Conservation (phyloP, 2,888 invertebrate species). For the Dasypolia templi region DNA sequence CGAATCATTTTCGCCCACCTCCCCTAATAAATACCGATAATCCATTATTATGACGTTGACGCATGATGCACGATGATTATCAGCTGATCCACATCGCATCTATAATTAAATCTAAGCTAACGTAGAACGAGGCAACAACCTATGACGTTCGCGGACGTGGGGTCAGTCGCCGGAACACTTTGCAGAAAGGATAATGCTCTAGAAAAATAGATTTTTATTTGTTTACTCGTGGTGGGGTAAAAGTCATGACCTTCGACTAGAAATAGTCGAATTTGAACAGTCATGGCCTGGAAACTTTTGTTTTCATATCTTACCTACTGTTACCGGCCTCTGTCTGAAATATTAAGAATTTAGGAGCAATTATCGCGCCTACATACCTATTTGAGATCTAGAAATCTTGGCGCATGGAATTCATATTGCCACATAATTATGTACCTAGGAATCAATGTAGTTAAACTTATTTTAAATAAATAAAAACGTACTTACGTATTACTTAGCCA, state of each 20-base stretch:
- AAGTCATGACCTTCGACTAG: slow-evolving; percentile 39
- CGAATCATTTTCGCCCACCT: background rate
- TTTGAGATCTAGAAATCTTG: too few relatives aligned
- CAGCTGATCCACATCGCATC: slow-evolving; percentile 42
- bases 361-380: too few relatives aligned
- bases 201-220: slow-evolving; percentile 23
- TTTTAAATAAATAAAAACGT: too few relatives aligned
- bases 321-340: background rate
- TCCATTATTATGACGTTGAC: slow-evolving; percentile 43
- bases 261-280: background rate
- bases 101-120: slow-evolving; percentile 41
- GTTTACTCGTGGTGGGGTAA: background rate
- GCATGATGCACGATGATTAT: slow-evolving; percentile 34
- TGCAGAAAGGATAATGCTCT: slow-evolving; percentile 24
- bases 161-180: slow-evolving; percentile 51
- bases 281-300: background rate
- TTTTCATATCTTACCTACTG: background rate
- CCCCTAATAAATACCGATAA: background rate
- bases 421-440: too few relatives aligned
- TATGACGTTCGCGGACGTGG: slow-evolving; percentile 28
- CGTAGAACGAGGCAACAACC: slow-evolving; percentile 40
- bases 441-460: too few relatives aligned
- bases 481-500: too few relatives aligned
- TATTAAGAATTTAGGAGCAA: background rate
- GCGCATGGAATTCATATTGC: too few relatives aligned